Evolutionary conservation across 2,113 vertebrate genomes (phyloP).

Genomic region (Platysteira castanea): DNA sequence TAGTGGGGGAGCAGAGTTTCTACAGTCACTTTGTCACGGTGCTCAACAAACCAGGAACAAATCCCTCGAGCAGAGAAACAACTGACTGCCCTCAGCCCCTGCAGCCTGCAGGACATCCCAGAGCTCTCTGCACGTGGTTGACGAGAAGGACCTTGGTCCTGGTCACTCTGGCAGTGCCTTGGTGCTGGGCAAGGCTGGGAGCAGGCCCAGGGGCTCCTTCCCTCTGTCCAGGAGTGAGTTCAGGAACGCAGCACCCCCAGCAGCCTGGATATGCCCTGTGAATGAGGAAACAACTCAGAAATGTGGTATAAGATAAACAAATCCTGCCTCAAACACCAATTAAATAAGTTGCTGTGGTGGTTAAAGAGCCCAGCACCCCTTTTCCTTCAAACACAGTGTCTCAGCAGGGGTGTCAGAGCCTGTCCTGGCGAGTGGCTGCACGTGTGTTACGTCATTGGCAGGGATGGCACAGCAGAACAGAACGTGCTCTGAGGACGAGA

Average conservation of each 20-base stretch:
- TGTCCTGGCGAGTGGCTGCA: neutral
- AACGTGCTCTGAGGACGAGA: accelerated
- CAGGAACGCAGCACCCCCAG: slow-evolving; percentile 66
- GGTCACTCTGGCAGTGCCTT: neutral
- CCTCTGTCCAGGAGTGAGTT: slow-evolving; percentile 63
- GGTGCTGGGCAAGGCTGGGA: neutral
- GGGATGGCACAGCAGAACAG: neutral
- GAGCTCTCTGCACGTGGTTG: neutral
- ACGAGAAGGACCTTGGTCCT: neutral
- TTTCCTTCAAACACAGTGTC: neutral
- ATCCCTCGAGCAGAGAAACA: accelerated
- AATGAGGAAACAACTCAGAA: neutral
- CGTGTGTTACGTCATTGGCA: neutral
- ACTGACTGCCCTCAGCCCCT: neutral
- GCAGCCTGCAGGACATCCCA: neutral
- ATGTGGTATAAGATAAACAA: accelerated
- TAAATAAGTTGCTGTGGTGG: neutral
- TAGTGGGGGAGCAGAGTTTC: neutral
- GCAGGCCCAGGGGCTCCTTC: neutral
- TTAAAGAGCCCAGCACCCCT: neutral
- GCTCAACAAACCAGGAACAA: neutral
- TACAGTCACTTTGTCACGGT: neutral
- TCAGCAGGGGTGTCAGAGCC: neutral
- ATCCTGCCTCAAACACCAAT: accelerated
- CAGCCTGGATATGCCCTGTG: slow-evolving; percentile 28